phyloP scores from a whole-genome alignment of 1,140 invertebrate species.

The Halesus radiatus region DNA sequence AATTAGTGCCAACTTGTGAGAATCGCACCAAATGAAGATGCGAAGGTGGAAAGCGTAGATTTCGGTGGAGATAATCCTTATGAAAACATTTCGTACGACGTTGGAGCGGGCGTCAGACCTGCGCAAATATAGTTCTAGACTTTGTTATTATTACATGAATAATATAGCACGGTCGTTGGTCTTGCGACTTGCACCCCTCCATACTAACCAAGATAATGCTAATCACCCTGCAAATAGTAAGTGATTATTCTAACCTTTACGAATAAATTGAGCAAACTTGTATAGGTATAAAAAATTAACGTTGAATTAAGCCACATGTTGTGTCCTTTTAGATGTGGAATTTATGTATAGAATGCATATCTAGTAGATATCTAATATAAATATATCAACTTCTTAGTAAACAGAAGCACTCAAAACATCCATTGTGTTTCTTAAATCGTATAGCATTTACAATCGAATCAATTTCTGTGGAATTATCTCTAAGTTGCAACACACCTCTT shows the following conservation, averaged over 20 bases:
- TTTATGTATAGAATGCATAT: too few species aligned
- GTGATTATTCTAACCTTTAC: too few species aligned
- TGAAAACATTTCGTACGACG: slow-evolving; percentile 37
- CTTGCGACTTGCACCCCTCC: too few species aligned
- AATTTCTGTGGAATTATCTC: slow-evolving; percentile 1
- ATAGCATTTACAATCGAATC: not conserved
- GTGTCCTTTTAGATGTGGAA: too few species aligned
- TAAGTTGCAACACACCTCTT: not conserved
- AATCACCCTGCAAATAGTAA: too few species aligned
- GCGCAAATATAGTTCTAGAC: slow-evolving; percentile 3
- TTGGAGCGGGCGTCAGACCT: not conserved
- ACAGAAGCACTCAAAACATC: not conserved
- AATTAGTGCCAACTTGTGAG: slow-evolving; percentile 50
- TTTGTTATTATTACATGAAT: slow-evolving; percentile 18
- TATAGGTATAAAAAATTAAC: too few species aligned
- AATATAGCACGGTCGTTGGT: not conserved
- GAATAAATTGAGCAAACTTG: too few species aligned
- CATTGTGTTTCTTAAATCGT: not conserved
- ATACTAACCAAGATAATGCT: too few species aligned
- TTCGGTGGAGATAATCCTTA: slow-evolving; percentile 49
- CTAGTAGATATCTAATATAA: too few species aligned
- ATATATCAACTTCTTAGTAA: too few species aligned
- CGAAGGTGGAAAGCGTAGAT: slow-evolving; percentile 34
- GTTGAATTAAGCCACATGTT: too few species aligned
- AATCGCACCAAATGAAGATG: slow-evolving; percentile 32